These are phyloP conservation scores for Drosophila emarginata DNA, from an alignment of 2,888 invertebrate species.

Conservation along the genomic window DNA sequence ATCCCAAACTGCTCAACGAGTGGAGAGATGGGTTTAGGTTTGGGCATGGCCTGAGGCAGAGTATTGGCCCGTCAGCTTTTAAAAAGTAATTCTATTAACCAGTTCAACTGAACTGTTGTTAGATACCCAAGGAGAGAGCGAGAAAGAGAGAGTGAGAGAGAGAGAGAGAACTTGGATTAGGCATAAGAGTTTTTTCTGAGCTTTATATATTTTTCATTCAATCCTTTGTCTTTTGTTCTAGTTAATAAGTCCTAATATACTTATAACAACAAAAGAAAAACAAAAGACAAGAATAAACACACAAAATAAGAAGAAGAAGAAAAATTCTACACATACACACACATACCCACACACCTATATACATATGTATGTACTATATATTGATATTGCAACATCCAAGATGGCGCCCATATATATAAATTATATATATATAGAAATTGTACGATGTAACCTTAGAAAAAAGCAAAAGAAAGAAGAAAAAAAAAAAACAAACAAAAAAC, in stretches of 20 bases:
- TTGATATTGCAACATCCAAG: conserved; percentile 69
- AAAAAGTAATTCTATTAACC: not conserved
- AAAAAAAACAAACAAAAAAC: conserved; percentile 11
- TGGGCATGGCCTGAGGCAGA: conserved; percentile 3
- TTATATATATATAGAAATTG: conserved; percentile 38
- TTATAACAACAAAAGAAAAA: not conserved
- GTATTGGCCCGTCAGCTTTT: not conserved
- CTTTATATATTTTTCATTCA: not conserved
- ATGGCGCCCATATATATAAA: conserved; percentile 64
- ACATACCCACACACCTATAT: conserved; percentile 8
- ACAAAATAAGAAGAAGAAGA: not conserved
- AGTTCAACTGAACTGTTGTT: not conserved
- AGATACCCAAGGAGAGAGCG: not conserved
- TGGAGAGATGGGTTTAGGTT: not conserved
- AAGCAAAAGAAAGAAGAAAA: conserved; percentile 20
- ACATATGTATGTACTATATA: conserved; percentile 38
- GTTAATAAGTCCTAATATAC: conserved; percentile 2
- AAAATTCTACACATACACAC: not conserved
- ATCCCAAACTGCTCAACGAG: not conserved
- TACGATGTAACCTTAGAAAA: conserved; percentile 70
- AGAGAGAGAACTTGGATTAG: not conserved
- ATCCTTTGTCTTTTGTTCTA: not conserved
- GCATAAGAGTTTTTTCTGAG: not conserved
- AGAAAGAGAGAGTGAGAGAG: not conserved
- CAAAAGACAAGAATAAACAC: not conserved